Percentiles rank a stretch among this genome's conserved stretches.
Evolutionary conservation across 2,113 vertebrate genomes (phyloP).

Genomic region (Strix uralensis): DNA sequence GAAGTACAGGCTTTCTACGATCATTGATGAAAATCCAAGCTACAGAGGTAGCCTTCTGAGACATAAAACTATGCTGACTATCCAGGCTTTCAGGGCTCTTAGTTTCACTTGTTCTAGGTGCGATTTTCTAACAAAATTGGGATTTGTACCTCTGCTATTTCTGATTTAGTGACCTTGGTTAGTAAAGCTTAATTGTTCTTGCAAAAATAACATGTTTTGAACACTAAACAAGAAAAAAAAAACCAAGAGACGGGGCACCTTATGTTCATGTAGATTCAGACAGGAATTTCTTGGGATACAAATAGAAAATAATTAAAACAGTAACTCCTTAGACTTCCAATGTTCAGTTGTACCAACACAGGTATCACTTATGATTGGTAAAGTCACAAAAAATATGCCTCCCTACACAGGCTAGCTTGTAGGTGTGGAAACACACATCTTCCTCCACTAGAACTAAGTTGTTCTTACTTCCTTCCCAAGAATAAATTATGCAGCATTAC

Average conservation of each 20-base stretch:
- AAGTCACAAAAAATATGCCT: background rate
- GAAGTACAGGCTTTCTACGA: background rate
- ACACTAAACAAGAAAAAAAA: background rate
- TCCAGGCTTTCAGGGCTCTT: background rate
- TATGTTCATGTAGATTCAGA: background rate
- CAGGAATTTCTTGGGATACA: background rate
- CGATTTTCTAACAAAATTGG: background rate
- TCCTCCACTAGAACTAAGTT: background rate
- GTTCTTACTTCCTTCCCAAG: background rate
- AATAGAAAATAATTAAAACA: background rate
- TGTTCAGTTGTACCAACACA: background rate
- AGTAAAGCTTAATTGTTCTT: background rate
- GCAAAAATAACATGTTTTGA: background rate
- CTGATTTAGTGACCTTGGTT: background rate
- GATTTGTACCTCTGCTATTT: background rate
- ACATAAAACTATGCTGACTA: background rate
- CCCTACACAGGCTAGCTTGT: background rate
- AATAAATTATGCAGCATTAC: background rate
- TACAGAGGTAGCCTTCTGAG: background rate
- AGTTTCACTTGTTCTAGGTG: background rate
- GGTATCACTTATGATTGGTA: background rate
- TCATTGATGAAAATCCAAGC: background rate
- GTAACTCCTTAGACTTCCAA: background rate
- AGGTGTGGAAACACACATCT: background rate
- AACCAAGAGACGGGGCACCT: background rate